Percentiles rank a stretch among this genome's conserved stretches.
phyloP scores from a whole-genome alignment of 2,888 invertebrate genomes.

The Gymnocheta viridis region DNA sequence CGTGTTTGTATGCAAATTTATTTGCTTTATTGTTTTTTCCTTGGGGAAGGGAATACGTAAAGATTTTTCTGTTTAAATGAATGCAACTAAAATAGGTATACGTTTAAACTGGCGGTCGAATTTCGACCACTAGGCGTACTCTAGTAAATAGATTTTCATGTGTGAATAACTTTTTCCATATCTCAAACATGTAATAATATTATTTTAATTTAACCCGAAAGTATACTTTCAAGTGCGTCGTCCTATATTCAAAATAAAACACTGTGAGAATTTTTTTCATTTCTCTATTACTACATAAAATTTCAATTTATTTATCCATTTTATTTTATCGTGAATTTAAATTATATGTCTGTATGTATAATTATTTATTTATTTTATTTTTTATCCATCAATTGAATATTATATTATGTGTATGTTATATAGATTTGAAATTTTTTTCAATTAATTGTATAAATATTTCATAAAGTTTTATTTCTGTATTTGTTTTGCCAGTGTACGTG shows the following conservation, averaged over 20 bases:
- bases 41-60: no score
- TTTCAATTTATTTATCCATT: constrained; percentile 67
- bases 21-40: no score
- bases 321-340: constrained; percentile 63
- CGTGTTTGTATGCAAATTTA: no score
- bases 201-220: no score
- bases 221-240: no score
- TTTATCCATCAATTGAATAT: constrained; percentile 61
- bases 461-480: constrained; percentile 37
- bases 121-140: no score
- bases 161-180: no score
- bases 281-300: constrained; percentile 68
- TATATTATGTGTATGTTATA: constrained; percentile 36
- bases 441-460: constrained; percentile 59
- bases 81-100: no score
- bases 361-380: constrained; percentile 38
- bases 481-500: constrained; percentile 57
- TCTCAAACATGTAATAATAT: no score
- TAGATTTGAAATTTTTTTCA: constrained; percentile 35
- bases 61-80: no score
- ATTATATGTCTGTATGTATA: constrained; percentile 47
- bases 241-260: constrained; percentile 27
- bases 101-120: no score
- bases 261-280: constrained; percentile 29
- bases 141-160: no score